A percentile compares a stretch with the other conserved stretches of the same genome.
These are phyloP conservation scores for Emydura subglobosa DNA, from an alignment of 2,113 vertebrate species.

Conservation along the genomic window DNA sequence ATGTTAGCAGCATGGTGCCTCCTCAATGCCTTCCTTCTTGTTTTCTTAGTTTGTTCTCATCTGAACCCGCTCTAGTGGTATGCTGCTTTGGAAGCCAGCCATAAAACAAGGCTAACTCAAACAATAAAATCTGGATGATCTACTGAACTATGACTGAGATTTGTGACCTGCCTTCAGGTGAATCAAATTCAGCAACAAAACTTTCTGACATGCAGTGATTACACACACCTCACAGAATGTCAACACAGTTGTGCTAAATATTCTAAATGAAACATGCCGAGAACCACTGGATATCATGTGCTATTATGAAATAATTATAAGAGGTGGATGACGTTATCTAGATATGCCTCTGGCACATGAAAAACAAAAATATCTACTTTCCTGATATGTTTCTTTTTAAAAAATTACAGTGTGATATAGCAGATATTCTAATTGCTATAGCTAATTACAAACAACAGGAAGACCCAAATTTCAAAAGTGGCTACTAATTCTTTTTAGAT, in stretches of 20 bases:
- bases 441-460: background rate
- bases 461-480: background rate
- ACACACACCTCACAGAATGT: constrained; percentile 59
- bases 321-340: constrained; percentile 9
- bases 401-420: background rate
- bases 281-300: constrained; percentile 17
- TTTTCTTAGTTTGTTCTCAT: constrained; percentile 32
- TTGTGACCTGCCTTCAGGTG: constrained; percentile 56
- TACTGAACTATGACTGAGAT: constrained; percentile 49
- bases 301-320: constrained; percentile 35
- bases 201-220: constrained; percentile 55
- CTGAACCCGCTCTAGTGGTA: background rate
- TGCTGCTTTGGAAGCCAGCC: constrained; percentile 27
- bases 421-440: background rate
- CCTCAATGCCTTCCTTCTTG: constrained; percentile 23
- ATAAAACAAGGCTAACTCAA: constrained; percentile 22
- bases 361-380: background rate
- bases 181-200: constrained; percentile 55
- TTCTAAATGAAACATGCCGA: constrained; percentile 43
- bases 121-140: constrained; percentile 42
- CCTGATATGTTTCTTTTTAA: background rate
- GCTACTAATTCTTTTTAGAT: background rate
- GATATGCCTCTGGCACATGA: background rate
- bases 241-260: constrained; percentile 50
- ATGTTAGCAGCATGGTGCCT: constrained; percentile 55